Percentiles rank a stretch among this genome's conserved stretches.
Conservation (phyloP, 23 tunicate species). For the Pegea sp. region DNA sequence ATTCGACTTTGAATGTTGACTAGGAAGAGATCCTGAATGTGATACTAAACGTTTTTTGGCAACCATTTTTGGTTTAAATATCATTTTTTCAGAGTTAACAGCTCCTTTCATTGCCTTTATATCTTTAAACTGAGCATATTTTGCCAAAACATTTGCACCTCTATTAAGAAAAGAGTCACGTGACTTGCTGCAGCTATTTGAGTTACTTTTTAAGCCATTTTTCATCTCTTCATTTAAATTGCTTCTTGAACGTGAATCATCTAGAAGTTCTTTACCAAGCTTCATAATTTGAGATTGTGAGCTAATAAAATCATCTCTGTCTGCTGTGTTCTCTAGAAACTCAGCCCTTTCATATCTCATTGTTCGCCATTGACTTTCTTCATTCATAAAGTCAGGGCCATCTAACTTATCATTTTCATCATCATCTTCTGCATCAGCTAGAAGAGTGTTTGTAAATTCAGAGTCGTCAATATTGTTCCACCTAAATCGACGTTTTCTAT, state of each 20-base stretch:
- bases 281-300: neutral
- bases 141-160: slow-evolving; percentile 29
- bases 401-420: slow-evolving; percentile 12
- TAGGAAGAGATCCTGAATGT: no score
- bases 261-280: neutral
- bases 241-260: neutral
- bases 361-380: slow-evolving; percentile 70
- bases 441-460: neutral
- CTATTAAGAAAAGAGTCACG: slow-evolving; percentile 44
- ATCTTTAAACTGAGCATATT: slow-evolving; percentile 44
- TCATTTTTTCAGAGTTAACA: slow-evolving; percentile 56
- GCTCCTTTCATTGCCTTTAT: slow-evolving; percentile 37
- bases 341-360: slow-evolving; percentile 55
- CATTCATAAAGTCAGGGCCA: slow-evolving; percentile 5
- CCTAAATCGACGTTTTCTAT: slow-evolving; percentile 51
- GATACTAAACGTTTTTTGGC: no score
- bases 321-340: slow-evolving; percentile 9
- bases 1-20: no score
- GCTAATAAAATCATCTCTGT: slow-evolving; percentile 1
- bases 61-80: no score
- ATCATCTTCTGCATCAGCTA: slow-evolving; percentile 39
- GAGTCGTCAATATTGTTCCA: slow-evolving; percentile 67
- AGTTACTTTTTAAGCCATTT: neutral
- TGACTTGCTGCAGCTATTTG: neutral
- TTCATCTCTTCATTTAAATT: neutral